Conservation (phyloP, 2,888 invertebrate species). For the Smittia sp. region DNA sequence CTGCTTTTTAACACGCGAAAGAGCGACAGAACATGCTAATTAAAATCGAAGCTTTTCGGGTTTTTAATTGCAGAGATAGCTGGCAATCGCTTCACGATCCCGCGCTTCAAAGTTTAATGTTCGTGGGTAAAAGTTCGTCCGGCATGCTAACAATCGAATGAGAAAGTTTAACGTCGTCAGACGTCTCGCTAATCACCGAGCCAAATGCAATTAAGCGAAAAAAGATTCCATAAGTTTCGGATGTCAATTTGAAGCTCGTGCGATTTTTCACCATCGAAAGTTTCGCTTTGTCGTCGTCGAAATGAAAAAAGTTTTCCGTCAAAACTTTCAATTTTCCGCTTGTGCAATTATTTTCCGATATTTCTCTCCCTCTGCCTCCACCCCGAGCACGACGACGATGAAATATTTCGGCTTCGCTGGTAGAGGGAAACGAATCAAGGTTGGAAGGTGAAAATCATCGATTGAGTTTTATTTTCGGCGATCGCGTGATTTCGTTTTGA, state of each 20-base stretch:
- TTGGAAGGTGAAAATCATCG: background rate
- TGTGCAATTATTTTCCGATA: slow-evolving; percentile 2
- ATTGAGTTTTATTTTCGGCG: background rate
- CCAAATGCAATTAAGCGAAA: background rate
- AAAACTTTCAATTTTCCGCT: background rate
- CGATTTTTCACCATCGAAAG: background rate
- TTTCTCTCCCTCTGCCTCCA: background rate
- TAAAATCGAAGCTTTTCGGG: background rate
- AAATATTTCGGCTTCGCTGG: background rate
- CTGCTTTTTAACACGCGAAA: background rate
- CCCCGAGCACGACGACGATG: background rate
- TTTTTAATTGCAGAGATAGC: slow-evolving; percentile 18
- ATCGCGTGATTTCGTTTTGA: background rate
- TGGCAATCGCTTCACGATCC: background rate
- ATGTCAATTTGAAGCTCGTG: background rate
- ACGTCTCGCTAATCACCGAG: background rate
- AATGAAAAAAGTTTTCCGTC: background rate
- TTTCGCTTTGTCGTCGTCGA: background rate
- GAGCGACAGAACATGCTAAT: background rate
- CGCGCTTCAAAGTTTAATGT: background rate
- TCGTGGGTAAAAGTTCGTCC: background rate
- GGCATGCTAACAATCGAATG: background rate
- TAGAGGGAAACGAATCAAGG: background rate
- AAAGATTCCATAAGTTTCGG: background rate
- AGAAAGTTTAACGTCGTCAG: background rate